Evolutionary conservation across 35 echinoderm and acorn worm genomes (phyloP).

Genomic region (Lytechinus variegatus): DNA sequence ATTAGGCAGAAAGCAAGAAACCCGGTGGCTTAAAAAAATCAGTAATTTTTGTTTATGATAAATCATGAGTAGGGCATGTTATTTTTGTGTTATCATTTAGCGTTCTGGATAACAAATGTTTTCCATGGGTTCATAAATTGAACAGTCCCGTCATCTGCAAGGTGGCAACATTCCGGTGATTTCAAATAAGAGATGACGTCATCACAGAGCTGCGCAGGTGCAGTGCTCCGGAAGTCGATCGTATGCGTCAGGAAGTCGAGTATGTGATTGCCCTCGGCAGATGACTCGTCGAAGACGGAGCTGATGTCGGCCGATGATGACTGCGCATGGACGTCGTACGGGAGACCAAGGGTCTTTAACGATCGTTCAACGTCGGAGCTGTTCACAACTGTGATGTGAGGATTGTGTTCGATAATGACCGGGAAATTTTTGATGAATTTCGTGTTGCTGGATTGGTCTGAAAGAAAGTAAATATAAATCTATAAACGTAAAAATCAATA

Average conservation of each 20-base stretch:
- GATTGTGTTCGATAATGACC: neutral
- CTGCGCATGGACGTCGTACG: neutral
- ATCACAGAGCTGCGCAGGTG: slow-evolving; percentile 34
- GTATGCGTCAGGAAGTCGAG: slow-evolving; percentile 66
- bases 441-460: neutral
- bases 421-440: neutral
- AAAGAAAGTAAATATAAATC: neutral
- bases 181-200: slow-evolving; percentile 51
- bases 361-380: neutral
- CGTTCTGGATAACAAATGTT: slow-evolving; percentile 13
- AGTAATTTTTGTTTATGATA: too few species aligned
- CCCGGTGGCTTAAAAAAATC: too few species aligned
- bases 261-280: slow-evolving; percentile 40
- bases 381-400: neutral
- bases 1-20: too few species aligned
- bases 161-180: slow-evolving; percentile 13
- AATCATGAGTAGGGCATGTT: too few species aligned
- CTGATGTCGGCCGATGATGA: slow-evolving; percentile 21
- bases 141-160: slow-evolving; percentile 4
- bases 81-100: too few species aligned
- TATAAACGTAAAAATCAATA: too few species aligned
- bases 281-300: slow-evolving; percentile 46
- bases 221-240: slow-evolving; percentile 55
- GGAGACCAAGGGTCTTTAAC: slow-evolving; percentile 21
- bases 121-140: slow-evolving; percentile 4